Evolutionary conservation across 2,797 vertebrate genomes (phyloP), one percentile per base, ranked within the genome.

Genomic region (Rousettus madagascariensis): DNA sequence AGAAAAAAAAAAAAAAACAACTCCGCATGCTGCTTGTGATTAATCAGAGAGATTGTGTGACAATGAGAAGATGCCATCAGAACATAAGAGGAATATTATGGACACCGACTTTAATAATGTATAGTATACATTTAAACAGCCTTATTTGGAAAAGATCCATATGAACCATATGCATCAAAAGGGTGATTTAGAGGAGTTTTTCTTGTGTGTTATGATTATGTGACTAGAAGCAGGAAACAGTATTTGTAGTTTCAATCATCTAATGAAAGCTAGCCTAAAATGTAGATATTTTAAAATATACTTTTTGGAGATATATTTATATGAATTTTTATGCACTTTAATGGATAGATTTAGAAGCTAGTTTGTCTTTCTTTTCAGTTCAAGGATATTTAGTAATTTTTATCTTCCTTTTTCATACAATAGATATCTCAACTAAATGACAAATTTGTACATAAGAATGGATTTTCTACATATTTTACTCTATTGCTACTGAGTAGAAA

Each of bases 381-480:
- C 55, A 88, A 79, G 59, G 9, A 43, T 41, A 94, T 80, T 87
- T 84, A 63, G 63, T 90, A 97, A 96, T 43, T 94, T 53, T 96
- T 96, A 91, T 91, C 2, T 95, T 92, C n/a, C 49, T 94, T 96
- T 95, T 95, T 12, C 15, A 86, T 85, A 46, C 63, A 83, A 95
- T 96, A 82, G 87, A 95, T 97, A 95, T 97, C 91, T 75, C 96
- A 97, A 97, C 97, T 97, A 98, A 97, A 96, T 97, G 96, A 91
- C 79, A 96, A 94, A 95, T 91, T 89, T 97, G 51, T 97, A 97
- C 96, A 97, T 95, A 97, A 30, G 33, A 89, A 71, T 97, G 49
- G 74, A 94, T 96, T 97, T 97, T 96, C 80, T 65, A 41, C 83
- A 84, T 97, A 96, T 1, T 38, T 90, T 97, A 49, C 95, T 97